Percentiles rank a stretch among this genome's conserved stretches.
Evolutionary conservation across 92 coral and sea anemone genomes (phyloP).

Genomic region (Zoanthus sociatus): DNA sequence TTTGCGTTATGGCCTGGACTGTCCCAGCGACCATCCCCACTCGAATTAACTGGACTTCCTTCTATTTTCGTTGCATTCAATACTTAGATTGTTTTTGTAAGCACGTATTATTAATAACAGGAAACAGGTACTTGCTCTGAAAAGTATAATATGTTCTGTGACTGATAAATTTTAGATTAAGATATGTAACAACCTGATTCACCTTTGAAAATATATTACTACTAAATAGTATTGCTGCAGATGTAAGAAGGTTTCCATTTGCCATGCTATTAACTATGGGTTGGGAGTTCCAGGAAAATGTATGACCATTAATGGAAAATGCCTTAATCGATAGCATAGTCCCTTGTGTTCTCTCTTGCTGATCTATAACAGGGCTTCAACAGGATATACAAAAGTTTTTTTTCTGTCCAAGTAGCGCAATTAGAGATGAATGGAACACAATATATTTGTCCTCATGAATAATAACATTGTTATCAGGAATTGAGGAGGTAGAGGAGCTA

Average conservation of each 20-base stretch:
- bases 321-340: not conserved
- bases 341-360: constrained; percentile 1
- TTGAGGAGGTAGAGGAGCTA: not conserved
- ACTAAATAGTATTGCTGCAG: constrained; percentile 16
- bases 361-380: not conserved
- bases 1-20: constrained; percentile 78
- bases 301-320: constrained; percentile 10
- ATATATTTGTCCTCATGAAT: not conserved
- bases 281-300: not conserved
- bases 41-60: constrained; percentile 56
- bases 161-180: constrained; percentile 1
- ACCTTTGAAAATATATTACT: constrained; percentile 14
- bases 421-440: not conserved
- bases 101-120: constrained; percentile 60
- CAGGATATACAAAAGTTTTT: not conserved
- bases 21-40: constrained; percentile 77
- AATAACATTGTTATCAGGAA: not conserved
- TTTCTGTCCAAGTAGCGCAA: not conserved
- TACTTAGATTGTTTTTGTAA: constrained; percentile 11
- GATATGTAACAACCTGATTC: not conserved
- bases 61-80: constrained; percentile 36
- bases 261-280: not conserved
- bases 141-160: constrained; percentile 27
- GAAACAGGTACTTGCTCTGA: constrained; percentile 60
- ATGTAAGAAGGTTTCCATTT: constrained; percentile 6